Base-by-base conservation (phyloP, 2,797 vertebrate genomes). In the Chaunax sp. region DNA sequence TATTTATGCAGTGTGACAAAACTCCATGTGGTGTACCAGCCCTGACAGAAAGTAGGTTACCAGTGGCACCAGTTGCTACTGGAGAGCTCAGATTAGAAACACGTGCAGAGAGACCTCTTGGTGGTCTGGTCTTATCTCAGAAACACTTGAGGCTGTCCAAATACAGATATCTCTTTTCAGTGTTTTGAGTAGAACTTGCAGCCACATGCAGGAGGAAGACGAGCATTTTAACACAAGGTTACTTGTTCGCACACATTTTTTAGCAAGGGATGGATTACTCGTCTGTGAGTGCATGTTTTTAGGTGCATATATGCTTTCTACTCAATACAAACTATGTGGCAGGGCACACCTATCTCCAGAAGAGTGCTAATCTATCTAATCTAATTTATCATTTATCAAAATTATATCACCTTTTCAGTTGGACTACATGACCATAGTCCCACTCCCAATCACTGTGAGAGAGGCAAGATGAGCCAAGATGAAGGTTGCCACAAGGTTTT, bases 81-180 rank as follows among this genome's bases (percentile, higher is more conserved):
- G 13, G 6, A 51, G 20, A 44, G 66, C 72, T 78, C 25, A 58
- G 61, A 55, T 85, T 70, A 57, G 64, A 69, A 64, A 50, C 73
- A 63, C 37, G 13, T 69, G 62, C 52, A 45, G 51, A 28, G 25
- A 41, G 41, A 41, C 15, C 37, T 65, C 23, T 33, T 18, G 19
- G 55, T 52, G 28, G 20, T 25, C 12, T 22, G 5, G 9, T 68
- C 62, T 71, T 75, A 75, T 77, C 53, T 66, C 38, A 56, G 18
- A 38, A 68, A 55, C 51, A 38, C 45, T 44, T 20, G n/a, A 46
- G 26, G 1, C 43, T 7, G 49, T 57, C 18, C 19, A 59, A 22
- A 59, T 46, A 47, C 11, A 33, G 23, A 23, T 13, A 33, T 28
- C 45, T 5, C 26, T n/a, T 41, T 19, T 49, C 7, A 23, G 4